A percentile compares a stretch with the other conserved stretches of the same genome.
Conservation (phyloP, 1,140 invertebrate species). For the Phymastichus coffea region DNA sequence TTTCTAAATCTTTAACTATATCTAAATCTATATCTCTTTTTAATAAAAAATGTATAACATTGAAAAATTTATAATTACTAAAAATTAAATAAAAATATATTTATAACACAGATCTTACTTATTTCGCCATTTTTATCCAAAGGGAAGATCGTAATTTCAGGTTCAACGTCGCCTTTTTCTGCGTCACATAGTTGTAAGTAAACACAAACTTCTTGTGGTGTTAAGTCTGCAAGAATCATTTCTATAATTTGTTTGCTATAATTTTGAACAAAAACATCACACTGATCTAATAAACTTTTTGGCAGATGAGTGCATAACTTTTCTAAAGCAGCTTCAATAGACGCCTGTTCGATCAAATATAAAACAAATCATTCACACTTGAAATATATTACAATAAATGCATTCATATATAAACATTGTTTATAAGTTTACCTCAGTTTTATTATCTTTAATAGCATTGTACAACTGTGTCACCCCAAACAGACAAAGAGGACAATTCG, state of each 20-base stretch:
- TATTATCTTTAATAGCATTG: slow-evolving; percentile 67
- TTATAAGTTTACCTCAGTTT: slow-evolving; percentile 62
- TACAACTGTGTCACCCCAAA: slow-evolving; percentile 75
- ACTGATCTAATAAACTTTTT: slow-evolving; percentile 63
- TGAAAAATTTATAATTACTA: slow-evolving; percentile 15
- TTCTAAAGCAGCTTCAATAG: slow-evolving; percentile 69
- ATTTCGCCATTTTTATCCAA: slow-evolving; percentile 56
- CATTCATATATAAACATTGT: background rate
- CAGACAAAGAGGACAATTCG: slow-evolving; percentile 77
- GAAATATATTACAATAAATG: background rate
- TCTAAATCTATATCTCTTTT: no score
- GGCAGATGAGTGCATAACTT: slow-evolving; percentile 73
- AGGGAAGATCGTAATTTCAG: slow-evolving; percentile 34
- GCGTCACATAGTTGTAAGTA: slow-evolving; percentile 69
- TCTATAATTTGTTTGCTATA: slow-evolving; percentile 77
- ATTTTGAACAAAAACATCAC: slow-evolving; percentile 72
- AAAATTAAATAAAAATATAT: background rate
- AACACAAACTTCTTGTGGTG: slow-evolving; percentile 76
- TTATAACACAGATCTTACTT: slow-evolving; percentile 55
- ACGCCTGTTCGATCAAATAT: slow-evolving; percentile 8
- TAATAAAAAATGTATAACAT: no score
- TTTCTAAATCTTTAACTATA: no score
- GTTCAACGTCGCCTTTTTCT: slow-evolving; percentile 42
- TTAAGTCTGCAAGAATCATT: slow-evolving; percentile 73
- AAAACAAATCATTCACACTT: background rate